phyloP scores from a whole-genome alignment of 2,888 invertebrate genomes.

The Nysson spinosus region DNA sequence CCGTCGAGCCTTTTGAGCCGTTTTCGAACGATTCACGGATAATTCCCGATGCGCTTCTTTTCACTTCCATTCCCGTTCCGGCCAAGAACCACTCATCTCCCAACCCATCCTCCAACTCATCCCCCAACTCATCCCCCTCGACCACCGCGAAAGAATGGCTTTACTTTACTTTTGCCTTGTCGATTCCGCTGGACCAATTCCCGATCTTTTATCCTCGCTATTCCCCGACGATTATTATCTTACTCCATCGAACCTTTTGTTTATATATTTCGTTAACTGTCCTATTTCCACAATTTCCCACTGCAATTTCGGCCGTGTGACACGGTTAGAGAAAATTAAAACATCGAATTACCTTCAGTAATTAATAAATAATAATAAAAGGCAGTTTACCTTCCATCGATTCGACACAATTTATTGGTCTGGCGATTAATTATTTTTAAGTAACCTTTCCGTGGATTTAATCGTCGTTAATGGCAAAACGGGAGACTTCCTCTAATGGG shows the following conservation, averaged over 20 bases:
- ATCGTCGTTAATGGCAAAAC: too few species aligned
- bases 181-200: constrained; percentile 29
- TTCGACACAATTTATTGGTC: constrained; percentile 18
- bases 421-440: constrained; percentile 31
- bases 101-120: too few species aligned
- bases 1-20: constrained; percentile 70
- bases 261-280: constrained; percentile 15
- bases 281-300: not conserved
- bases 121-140: constrained; percentile 5
- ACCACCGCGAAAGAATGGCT: constrained; percentile 29
- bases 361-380: too few species aligned
- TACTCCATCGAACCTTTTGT: constrained; percentile 32
- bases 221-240: constrained; percentile 21
- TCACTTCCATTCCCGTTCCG: constrained; percentile 53
- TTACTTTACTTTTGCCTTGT: too few species aligned
- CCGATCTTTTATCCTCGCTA: not conserved
- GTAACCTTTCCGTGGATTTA: too few species aligned
- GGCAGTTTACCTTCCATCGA: too few species aligned
- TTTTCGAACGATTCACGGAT: constrained; percentile 72
- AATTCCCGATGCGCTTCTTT: constrained; percentile 69
- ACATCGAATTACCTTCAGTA: too few species aligned
- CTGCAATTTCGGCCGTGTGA: not conserved
- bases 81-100: constrained; percentile 16
- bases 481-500: too few species aligned
- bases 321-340: too few species aligned